A percentile compares a stretch with the other conserved stretches of the same genome.
phyloP scores from a whole-genome alignment of 2,113 vertebrate species.

The Cryptotis parvus region DNA sequence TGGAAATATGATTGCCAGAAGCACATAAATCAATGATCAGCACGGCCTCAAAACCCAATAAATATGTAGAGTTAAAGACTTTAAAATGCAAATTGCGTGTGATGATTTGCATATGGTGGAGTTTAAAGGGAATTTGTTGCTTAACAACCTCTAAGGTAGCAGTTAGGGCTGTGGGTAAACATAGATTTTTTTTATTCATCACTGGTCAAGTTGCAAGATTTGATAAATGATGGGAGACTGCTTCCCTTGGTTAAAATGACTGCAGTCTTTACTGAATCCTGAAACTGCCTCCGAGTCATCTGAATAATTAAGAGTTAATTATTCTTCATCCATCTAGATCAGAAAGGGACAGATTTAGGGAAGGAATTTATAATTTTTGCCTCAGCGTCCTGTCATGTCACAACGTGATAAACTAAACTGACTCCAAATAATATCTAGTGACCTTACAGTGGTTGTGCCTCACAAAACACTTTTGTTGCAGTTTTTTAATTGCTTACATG shows the following conservation, averaged over 20 bases:
- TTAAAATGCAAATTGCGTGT: constrained; percentile 99
- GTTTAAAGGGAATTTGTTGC: constrained; percentile 99
- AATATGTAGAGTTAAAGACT: constrained; percentile 99
- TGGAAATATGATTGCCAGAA: constrained; percentile 99
- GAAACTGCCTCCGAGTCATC: constrained; percentile 99
- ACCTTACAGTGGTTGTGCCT: constrained; percentile 98
- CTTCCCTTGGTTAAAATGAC: constrained; percentile 95
- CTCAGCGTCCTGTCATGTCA: constrained; percentile 95
- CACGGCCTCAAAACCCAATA: constrained; percentile 99
- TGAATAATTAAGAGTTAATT: constrained; percentile 99
- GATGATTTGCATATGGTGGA: constrained; percentile 98
- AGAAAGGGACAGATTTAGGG: constrained; percentile 99
- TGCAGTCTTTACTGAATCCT: constrained; percentile 96
- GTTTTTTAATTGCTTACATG: constrained; percentile 95
- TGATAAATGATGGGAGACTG: constrained; percentile 96
- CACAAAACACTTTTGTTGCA: constrained; percentile 95
- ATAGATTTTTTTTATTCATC: constrained; percentile 93
- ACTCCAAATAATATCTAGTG: constrained; percentile 99
- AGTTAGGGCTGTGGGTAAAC: constrained; percentile 92
- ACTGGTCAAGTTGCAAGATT: constrained; percentile 96
- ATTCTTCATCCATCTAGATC: constrained; percentile 99
- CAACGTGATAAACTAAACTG: constrained; percentile 99
- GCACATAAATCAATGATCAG: constrained; percentile 99
- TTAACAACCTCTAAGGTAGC: constrained; percentile 98
- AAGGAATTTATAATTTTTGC: constrained; percentile 99